Evolutionary conservation across 2,797 vertebrate species (phyloP).

Genomic region (Pterois miles): DNA sequence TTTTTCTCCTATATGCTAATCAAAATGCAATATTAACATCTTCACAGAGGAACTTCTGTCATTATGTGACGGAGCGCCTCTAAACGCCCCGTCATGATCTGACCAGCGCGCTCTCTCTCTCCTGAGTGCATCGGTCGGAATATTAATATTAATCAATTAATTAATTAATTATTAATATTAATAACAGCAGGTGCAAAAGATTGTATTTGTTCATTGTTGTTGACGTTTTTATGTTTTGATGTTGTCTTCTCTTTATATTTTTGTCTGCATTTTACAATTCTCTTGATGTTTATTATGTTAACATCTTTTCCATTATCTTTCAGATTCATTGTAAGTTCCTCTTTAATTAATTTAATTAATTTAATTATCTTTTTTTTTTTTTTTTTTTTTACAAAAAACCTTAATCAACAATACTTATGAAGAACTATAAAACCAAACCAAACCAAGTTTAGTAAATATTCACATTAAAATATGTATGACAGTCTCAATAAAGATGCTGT

Average conservation of each 20-base stretch:
- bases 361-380: too few relatives aligned
- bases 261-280: neutral
- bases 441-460: neutral
- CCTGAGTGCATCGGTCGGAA: too few relatives aligned
- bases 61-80: too few relatives aligned
- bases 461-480: neutral
- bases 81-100: too few relatives aligned
- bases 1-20: neutral
- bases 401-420: neutral
- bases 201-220: neutral
- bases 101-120: too few relatives aligned
- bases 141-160: too few relatives aligned
- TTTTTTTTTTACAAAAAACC: too few relatives aligned
- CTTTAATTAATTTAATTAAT: neutral
- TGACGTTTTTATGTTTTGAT: neutral
- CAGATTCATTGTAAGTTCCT: neutral
- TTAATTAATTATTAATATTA: neutral
- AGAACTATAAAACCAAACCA: neutral
- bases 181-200: neutral
- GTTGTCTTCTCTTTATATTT: neutral
- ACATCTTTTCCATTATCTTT: neutral
- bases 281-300: neutral
- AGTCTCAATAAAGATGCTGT: constrained; percentile 38
- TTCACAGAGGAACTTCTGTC: neutral
- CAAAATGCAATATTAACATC: neutral